Conservation (phyloP, 1,140 invertebrate species). For the Heliconius himera region DNA sequence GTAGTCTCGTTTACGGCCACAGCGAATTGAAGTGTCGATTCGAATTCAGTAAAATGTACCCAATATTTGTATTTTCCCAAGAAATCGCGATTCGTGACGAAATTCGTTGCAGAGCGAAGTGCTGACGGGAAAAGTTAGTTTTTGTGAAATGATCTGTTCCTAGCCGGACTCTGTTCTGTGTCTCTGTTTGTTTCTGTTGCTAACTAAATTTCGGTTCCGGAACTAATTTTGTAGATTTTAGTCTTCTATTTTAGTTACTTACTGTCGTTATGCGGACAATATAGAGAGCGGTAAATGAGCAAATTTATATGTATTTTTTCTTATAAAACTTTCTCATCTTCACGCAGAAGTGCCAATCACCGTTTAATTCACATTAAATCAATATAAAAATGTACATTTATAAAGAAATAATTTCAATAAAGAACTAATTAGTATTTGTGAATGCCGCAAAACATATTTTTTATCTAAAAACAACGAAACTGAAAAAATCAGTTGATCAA, state of each 20-base stretch:
- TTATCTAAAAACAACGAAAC: neutral
- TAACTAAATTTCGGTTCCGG: neutral
- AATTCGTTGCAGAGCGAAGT: slow-evolving; percentile 33
- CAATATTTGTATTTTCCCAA: slow-evolving; percentile 55
- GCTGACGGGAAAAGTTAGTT: slow-evolving; percentile 20
- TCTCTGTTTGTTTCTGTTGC: neutral
- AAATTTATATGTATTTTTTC: too few relatives aligned
- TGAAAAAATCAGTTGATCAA: neutral
- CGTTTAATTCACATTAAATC: too few relatives aligned
- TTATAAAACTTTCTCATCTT: too few relatives aligned
- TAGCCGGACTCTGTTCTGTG: neutral
- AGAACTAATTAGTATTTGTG: too few relatives aligned
- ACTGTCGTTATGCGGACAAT: too few relatives aligned
- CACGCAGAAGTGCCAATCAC: too few relatives aligned
- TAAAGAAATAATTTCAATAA: too few relatives aligned
- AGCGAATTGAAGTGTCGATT: neutral
- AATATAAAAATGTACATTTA: too few relatives aligned
- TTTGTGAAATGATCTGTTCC: slow-evolving; percentile 29
- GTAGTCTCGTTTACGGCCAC: neutral
- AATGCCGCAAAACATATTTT: neutral
- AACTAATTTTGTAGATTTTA: neutral
- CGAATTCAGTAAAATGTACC: neutral
- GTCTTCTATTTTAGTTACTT: neutral
- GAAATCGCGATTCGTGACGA: slow-evolving; percentile 57
- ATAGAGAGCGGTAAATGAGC: too few relatives aligned